Conservation (phyloP, 2,113 vertebrate genomes). For the Narcine bancroftii region DNA sequence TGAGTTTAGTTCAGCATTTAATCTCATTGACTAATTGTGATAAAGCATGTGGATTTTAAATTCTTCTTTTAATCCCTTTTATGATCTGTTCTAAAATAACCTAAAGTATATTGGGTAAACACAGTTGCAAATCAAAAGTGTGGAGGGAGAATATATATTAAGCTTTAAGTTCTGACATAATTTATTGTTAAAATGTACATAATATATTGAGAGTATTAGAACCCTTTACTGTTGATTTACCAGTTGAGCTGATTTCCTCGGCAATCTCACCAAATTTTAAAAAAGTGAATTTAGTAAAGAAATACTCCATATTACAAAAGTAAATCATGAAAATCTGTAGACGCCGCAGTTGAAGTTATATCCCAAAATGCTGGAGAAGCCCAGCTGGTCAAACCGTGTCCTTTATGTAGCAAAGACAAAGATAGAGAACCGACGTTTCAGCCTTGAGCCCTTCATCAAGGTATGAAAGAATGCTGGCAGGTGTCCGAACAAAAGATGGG, state of each 20-base stretch:
- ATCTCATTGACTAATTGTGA: slow-evolving; percentile 2
- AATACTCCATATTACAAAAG: neutral
- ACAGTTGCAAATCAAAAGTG: neutral
- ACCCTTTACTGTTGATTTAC: neutral
- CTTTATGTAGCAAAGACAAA: too few relatives aligned
- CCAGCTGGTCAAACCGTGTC: too few relatives aligned
- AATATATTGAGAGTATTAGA: neutral
- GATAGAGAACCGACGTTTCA: too few relatives aligned
- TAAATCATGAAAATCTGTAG: too few relatives aligned
- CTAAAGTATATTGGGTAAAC: neutral
- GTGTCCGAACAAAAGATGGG: too few relatives aligned
- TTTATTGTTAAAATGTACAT: neutral
- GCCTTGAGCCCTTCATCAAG: too few relatives aligned
- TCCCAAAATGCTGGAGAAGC: too few relatives aligned
- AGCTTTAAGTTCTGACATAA: neutral
- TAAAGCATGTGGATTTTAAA: neutral
- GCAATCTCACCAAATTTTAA: neutral
- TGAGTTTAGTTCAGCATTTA: neutral
- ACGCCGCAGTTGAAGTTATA: too few relatives aligned
- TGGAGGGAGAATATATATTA: neutral
- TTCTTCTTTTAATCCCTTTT: neutral
- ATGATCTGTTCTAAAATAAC: neutral
- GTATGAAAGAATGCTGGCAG: too few relatives aligned
- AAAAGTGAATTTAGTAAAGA: neutral
- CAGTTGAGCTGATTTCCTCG: neutral